Evolutionary conservation across 2,797 vertebrate genomes (phyloP).

Genomic region (Gorsachius magnificus): DNA sequence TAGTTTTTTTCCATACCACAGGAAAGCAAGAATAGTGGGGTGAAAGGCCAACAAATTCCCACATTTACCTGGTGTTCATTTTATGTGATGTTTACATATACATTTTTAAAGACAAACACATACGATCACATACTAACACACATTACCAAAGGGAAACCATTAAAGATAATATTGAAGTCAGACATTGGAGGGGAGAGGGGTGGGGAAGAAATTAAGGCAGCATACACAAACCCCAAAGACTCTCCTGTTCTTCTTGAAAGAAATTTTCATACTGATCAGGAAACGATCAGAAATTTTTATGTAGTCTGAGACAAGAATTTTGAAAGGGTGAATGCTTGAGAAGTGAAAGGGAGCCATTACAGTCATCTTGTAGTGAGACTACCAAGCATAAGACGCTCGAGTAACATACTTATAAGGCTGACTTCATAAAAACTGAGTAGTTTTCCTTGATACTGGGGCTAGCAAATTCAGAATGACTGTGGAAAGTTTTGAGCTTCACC

Average conservation of each 20-base stretch:
- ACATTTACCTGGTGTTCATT: background rate
- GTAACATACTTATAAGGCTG: background rate
- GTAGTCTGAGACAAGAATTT: background rate
- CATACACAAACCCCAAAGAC: background rate
- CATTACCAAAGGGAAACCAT: background rate
- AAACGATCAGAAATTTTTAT: background rate
- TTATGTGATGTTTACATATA: background rate
- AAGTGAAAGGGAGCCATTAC: background rate
- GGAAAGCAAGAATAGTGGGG: background rate
- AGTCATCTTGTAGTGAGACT: background rate
- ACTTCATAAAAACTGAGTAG: background rate
- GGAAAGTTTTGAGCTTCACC: background rate
- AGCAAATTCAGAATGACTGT: background rate
- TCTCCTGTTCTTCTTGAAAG: background rate
- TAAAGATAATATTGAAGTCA: background rate
- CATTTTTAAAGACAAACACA: background rate
- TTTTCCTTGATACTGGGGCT: background rate
- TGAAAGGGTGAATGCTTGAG: background rate
- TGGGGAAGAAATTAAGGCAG: background rate
- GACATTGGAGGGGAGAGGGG: background rate
- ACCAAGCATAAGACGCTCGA: background rate
- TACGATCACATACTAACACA: background rate
- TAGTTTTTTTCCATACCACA: background rate
- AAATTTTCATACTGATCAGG: background rate
- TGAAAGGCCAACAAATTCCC: background rate